phyloP scores from a whole-genome alignment of 2,888 invertebrate species.

The Apodemia duryi region DNA sequence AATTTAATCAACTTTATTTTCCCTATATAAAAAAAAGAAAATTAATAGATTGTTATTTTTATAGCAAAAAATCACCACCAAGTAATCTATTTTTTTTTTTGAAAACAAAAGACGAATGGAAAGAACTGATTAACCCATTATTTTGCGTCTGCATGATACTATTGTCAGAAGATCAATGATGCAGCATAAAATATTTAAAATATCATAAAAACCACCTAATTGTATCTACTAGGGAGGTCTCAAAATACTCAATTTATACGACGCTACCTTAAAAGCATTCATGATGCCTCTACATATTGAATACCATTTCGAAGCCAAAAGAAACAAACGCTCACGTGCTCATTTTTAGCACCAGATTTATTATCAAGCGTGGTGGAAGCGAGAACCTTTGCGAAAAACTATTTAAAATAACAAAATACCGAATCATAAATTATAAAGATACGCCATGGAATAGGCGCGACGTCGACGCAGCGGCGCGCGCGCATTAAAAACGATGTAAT shows the following conservation, averaged over 20 bases:
- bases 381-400: conserved; percentile 61
- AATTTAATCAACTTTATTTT: too few relatives aligned
- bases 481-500: conserved; percentile 62
- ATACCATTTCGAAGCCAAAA: conserved; percentile 34
- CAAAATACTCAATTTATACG: conserved; percentile 23
- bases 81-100: too few relatives aligned
- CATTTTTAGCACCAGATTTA: conserved; percentile 73
- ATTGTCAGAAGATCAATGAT: too few relatives aligned
- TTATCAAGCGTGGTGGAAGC: conserved; percentile 59
- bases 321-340: conserved; percentile 57
- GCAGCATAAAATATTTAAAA: neutral
- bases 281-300: conserved; percentile 22
- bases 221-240: conserved; percentile 23
- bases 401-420: conserved; percentile 59
- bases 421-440: conserved; percentile 64
- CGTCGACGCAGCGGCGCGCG: conserved; percentile 38
- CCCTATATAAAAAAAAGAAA: too few relatives aligned
- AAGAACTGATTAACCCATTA: too few relatives aligned
- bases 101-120: too few relatives aligned
- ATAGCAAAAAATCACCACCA: too few relatives aligned
- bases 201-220: conserved; percentile 5
- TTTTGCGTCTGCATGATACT: too few relatives aligned
- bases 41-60: too few relatives aligned
- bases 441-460: conserved; percentile 40
- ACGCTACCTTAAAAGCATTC: conserved; percentile 18